Evolutionary conservation across 1,140 invertebrate species (phyloP).

Genomic region (Nylanderia fulva): DNA sequence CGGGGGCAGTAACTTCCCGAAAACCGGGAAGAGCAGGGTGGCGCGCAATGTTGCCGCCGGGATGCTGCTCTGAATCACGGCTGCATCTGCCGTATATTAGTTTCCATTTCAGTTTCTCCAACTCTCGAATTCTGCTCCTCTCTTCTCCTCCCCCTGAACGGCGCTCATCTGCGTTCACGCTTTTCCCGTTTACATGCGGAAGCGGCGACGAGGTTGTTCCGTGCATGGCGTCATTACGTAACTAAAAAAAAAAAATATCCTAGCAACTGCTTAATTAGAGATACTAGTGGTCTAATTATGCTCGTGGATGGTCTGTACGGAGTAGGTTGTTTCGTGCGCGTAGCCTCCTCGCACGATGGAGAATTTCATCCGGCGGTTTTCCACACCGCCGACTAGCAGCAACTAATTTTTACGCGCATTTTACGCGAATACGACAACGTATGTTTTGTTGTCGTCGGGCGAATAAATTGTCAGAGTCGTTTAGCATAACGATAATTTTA

Average conservation of each 20-base stretch:
- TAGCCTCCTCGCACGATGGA: not conserved
- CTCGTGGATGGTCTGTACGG: not conserved
- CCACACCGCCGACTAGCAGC: not conserved
- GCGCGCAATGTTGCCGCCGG: slow-evolving; percentile 36
- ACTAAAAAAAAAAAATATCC: slow-evolving; percentile 38
- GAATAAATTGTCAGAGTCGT: slow-evolving; percentile 7
- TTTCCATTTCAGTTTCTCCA: slow-evolving; percentile 61
- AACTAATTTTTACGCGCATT: slow-evolving; percentile 23
- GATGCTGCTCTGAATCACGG: slow-evolving; percentile 45
- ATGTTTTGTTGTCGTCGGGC: not conserved
- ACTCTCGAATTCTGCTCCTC: slow-evolving; percentile 57
- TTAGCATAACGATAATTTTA: not conserved
- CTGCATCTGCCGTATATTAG: slow-evolving; percentile 60
- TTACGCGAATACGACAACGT: not conserved
- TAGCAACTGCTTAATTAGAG: slow-evolving; percentile 57
- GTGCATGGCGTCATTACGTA: slow-evolving; percentile 35
- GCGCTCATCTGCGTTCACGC: not conserved
- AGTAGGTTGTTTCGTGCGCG: not conserved
- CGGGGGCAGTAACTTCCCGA: slow-evolving; percentile 31
- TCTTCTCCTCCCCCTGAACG: too few species aligned
- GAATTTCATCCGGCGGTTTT: slow-evolving; percentile 39
- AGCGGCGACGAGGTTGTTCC: slow-evolving; percentile 30
- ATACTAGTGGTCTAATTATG: slow-evolving; percentile 55
- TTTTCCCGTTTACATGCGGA: slow-evolving; percentile 3
- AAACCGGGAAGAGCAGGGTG: slow-evolving; percentile 29